These are phyloP conservation scores for Mus spretus DNA, from an alignment of 2,797 vertebrate species.

Conservation along the genomic window DNA sequence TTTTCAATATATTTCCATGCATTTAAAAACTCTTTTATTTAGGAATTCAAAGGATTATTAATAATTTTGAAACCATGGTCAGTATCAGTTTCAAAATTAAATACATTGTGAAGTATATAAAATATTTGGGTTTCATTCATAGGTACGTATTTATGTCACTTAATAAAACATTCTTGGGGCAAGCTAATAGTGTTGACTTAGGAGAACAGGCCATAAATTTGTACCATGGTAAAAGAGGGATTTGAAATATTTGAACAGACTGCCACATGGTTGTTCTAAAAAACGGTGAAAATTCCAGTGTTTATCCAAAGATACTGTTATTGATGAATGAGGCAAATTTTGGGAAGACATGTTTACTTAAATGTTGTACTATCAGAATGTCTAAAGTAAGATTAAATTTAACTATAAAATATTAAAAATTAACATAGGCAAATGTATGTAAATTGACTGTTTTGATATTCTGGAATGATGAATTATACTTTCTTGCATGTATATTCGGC, in stretches of 20 bases:
- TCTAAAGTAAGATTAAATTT: conserved; percentile 54
- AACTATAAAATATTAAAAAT: conserved; percentile 55
- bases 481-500: conserved; percentile 44
- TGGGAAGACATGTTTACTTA: conserved; percentile 50
- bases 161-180: conserved; percentile 38
- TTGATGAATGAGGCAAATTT: conserved; percentile 68
- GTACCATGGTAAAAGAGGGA: conserved; percentile 29
- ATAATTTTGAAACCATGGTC: background rate
- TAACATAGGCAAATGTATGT: background rate
- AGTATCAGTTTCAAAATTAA: conserved; percentile 70
- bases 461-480: conserved; percentile 26
- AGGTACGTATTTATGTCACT: background rate
- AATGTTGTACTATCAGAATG: conserved; percentile 14
- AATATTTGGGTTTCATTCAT: conserved; percentile 27
- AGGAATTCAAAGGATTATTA: conserved; percentile 43
- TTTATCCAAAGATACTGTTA: conserved; percentile 52
- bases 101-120: background rate
- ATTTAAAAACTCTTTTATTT: conserved; percentile 49
- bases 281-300: conserved; percentile 48
- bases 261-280: conserved; percentile 66
- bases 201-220: conserved; percentile 41
- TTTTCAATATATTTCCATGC: conserved; percentile 49
- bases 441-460: conserved; percentile 36
- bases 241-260: conserved; percentile 73
- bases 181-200: conserved; percentile 51